Base-by-base conservation (phyloP, 2,797 vertebrate species). In the Coendou prehensilis region DNA sequence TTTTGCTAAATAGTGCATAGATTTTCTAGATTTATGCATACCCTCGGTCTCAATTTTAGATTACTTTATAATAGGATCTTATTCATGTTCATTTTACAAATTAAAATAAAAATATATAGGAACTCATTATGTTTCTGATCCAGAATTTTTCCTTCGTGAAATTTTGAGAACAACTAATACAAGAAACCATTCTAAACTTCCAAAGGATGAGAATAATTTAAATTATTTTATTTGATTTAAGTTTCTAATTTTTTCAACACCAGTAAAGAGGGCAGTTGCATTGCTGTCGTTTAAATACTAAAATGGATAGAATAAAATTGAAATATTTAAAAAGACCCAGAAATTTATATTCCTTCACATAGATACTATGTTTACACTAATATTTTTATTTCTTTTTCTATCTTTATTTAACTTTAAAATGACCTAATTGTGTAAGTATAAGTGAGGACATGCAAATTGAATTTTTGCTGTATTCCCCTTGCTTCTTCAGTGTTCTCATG, bases 221-320 rank as follows among this genome's bases (percentile, higher is more conserved):
- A 10, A 92, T 67, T 1, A 18, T 75, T 89, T 86, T 61, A 82
- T 96, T 82, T 96, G 61, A 28, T 88, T 93, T 5, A 80, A 75
- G 33, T 28, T 59, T 47, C 2, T 17, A 61, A 26, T 89, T 4
- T 5, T 76, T 73, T 88, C 67, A 92, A 28, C 2, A 81, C 3
- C 23, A 87, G 28, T 1, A 63, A 45, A 80, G 13, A 59, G 1
- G 47, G 54, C 4, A 22, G 50, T 87, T 13, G 26, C 2, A 28
- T 61, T 28, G 37, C 47, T 88, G 23, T 50, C 15, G 2, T 81
- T 92, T 59, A 75, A 86, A 86, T 79, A 22, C 17, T 82, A 73
- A 41, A 96, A 78, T 76, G 11, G 61, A 37, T 64, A 88, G 41
- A 2, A 63, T 90, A 63, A 30, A 28, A 64, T 57, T 56, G 33